Percentiles rank a stretch among this genome's conserved stretches.
Conservation (phyloP, 2,888 invertebrate genomes). For the Pocota personata region DNA sequence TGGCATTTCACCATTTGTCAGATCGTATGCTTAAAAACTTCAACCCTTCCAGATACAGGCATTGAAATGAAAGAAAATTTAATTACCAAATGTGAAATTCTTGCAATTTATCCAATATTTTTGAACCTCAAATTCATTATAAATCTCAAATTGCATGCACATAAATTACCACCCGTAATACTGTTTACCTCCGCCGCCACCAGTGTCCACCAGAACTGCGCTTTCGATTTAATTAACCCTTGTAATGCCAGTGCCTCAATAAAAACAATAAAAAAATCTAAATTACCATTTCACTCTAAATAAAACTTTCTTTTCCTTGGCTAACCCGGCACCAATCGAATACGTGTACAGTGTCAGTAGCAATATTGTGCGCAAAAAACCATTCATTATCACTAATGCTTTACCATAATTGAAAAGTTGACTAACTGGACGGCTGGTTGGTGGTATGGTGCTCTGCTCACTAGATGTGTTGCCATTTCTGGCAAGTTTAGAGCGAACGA, state of each 20-base stretch:
- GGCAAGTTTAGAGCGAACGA: conserved; percentile 54
- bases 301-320: conserved; percentile 66
- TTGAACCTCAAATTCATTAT: conserved; percentile 32
- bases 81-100: not conserved
- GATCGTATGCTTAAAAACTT: too few species aligned
- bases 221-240: conserved; percentile 67
- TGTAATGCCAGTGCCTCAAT: conserved; percentile 37
- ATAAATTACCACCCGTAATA: conserved; percentile 22
- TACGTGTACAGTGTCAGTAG: conserved; percentile 39
- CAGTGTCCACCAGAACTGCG: not conserved
- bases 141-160: conserved; percentile 24
- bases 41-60: too few species aligned
- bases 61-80: too few species aligned
- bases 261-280: conserved; percentile 21
- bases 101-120: conserved; percentile 35
- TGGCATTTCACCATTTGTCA: too few species aligned
- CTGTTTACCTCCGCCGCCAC: not conserved
- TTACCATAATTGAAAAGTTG: conserved; percentile 67
- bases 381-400: conserved; percentile 65
- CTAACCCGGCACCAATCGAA: conserved; percentile 3
- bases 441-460: not conserved
- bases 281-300: conserved; percentile 49
- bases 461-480: conserved; percentile 45
- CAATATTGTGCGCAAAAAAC: conserved; percentile 61
- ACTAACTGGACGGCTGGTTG: conserved; percentile 49